A percentile compares a stretch with the other conserved stretches of the same genome.
phyloP scores from a whole-genome alignment of 2,888 invertebrate genomes.

The Gymnosoma rotundatum region DNA sequence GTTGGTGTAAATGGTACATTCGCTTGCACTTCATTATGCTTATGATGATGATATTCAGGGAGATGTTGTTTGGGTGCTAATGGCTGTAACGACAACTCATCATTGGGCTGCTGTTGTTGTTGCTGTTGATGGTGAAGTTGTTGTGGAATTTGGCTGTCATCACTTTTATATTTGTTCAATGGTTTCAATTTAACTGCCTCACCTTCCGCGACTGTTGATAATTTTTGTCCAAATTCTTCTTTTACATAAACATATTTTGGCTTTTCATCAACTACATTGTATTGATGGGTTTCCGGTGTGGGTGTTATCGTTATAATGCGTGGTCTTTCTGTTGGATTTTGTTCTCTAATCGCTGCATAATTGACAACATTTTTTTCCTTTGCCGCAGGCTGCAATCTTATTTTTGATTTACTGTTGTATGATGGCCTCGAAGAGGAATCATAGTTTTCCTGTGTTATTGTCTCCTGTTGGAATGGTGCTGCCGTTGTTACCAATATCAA shows the following conservation, averaged over 20 bases:
- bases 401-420: conserved; percentile 77
- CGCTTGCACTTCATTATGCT: conserved; percentile 2
- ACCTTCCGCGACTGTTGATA: conserved; percentile 61
- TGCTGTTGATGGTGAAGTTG: conserved; percentile 59
- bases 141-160: conserved; percentile 54
- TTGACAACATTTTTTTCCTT: conserved; percentile 56
- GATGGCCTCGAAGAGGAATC: conserved; percentile 75
- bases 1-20: conserved; percentile 33
- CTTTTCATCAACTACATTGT: conserved; percentile 48
- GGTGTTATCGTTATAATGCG: conserved; percentile 44
- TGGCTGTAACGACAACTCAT: conserved; percentile 56
- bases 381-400: conserved; percentile 76
- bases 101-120: conserved; percentile 33
- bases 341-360: conserved; percentile 68
- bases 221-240: conserved; percentile 67
- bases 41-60: background rate
- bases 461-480: conserved; percentile 71
- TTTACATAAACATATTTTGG: conserved; percentile 64
- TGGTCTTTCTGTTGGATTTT: conserved; percentile 58
- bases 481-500: conserved; percentile 77
- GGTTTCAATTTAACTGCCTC: conserved; percentile 76
- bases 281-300: conserved; percentile 28
- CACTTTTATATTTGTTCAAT: conserved; percentile 75
- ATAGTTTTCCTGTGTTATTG: conserved; percentile 70
- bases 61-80: conserved; percentile 52